A percentile compares a stretch with the other conserved stretches of the same genome.
phyloP scores from a whole-genome alignment of 2,888 invertebrate species.

The Sceliomorpha sp. region DNA sequence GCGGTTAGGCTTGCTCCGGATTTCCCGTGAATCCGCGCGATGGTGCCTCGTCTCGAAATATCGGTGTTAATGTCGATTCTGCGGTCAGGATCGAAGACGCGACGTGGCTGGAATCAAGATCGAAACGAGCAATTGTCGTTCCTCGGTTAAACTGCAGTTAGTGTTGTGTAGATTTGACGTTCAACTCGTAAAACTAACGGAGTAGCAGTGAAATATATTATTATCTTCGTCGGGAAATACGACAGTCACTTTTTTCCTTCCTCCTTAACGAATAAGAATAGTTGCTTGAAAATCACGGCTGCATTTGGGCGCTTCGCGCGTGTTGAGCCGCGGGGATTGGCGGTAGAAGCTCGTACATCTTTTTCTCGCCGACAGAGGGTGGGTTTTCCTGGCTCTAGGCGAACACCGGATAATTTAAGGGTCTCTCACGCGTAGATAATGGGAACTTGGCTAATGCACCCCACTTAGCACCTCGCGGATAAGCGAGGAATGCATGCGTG shows the following conservation, averaged over 20 bases:
- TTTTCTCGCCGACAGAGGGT: slow-evolving; percentile 74
- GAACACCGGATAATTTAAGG: slow-evolving; percentile 77
- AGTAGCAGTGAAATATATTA: background rate
- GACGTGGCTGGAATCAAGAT: slow-evolving; percentile 22
- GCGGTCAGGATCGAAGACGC: slow-evolving; percentile 32
- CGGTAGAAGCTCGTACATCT: slow-evolving; percentile 73
- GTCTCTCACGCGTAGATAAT: slow-evolving; percentile 79
- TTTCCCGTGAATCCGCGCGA: slow-evolving; percentile 47
- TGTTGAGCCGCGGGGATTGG: slow-evolving; percentile 55
- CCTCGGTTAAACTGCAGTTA: slow-evolving; percentile 2
- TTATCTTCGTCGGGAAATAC: background rate
- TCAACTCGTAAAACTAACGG: background rate
- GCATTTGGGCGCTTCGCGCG: slow-evolving; percentile 34
- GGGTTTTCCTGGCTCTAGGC: slow-evolving; percentile 63
- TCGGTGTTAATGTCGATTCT: slow-evolving; percentile 55
- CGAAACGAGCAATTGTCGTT: slow-evolving; percentile 14
- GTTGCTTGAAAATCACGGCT: slow-evolving; percentile 42
- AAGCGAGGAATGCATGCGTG: slow-evolving; percentile 61
- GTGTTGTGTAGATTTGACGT: too few relatives aligned
- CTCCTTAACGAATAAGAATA: background rate
- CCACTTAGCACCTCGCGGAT: slow-evolving; percentile 75
- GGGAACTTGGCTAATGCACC: slow-evolving; percentile 79
- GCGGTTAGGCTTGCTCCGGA: slow-evolving; percentile 67
- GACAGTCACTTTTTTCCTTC: background rate
- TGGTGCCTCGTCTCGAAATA: slow-evolving; percentile 50